Evolutionary conservation across 1,140 invertebrate genomes (phyloP), one percentile per base, ranked within the genome.

Genomic region (Cotesia typhae): DNA sequence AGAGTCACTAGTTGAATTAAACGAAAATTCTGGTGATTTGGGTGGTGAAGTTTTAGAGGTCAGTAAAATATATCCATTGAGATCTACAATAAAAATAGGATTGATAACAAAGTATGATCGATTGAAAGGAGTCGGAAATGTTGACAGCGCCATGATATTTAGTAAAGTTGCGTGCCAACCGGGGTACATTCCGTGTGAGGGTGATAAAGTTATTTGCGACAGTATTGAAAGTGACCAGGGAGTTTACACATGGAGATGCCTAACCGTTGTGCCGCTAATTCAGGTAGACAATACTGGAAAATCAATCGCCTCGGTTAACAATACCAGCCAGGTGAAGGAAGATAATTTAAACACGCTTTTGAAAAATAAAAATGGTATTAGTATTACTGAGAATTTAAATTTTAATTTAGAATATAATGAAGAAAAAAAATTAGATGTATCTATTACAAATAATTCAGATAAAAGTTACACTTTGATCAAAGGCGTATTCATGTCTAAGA

Each of bases 211-310:
- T 12, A 78, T 89, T 64, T 86, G 87, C 10, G 89, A 92, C 77
- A 87, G 89, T 28, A 91, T 93, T 73, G 92, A 93, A 83, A 93
- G 92, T 81, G 89, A 90, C 72, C 92, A 92, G 85, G 87, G 86
- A 12, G 66, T 73, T 3, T 88, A 82, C 71, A 82, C 74, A n/a
- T 92, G 91, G 91, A 83, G 92, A 70, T 90, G 90, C 17, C 72
- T 92, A 63, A 87, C 88, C 74, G 78, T 91, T 20, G 79, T 85
- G 67, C 86, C 87, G 28, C 3, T 84, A 10, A 35, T 72, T 17
- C 75, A 82, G 74, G 80, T 35, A 47, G 37, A n/a, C 5, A 14
- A 61, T 9, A 9, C 14, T 3, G 20, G 55, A 67, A 37, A 61
- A 65, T 17, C 69, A 70, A 60, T 66, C 4, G 20, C 67, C 70